Evolutionary conservation across 2,113 vertebrate species (phyloP).

Genomic region (Shinisaurus crocodilurus): DNA sequence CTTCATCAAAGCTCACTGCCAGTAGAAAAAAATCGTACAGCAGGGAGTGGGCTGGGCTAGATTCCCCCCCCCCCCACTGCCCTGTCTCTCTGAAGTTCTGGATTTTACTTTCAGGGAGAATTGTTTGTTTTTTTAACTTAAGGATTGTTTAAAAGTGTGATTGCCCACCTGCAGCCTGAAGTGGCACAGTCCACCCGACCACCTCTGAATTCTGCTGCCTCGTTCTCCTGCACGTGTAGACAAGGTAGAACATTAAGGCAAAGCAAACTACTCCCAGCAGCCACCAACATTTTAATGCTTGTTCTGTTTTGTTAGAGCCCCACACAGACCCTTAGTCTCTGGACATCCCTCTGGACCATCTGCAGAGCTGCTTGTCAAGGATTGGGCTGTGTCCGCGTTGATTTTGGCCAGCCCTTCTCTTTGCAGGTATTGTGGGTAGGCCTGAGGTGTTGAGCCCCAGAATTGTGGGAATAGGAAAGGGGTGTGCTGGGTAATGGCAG

Average conservation of each 20-base stretch:
- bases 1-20: neutral
- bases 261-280: accelerated
- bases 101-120: neutral
- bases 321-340: constrained; percentile 21
- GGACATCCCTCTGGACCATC: constrained; percentile 31
- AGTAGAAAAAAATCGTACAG: neutral
- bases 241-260: neutral
- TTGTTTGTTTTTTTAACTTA: neutral
- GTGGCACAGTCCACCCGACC: neutral
- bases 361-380: constrained; percentile 38
- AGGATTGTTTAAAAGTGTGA: neutral
- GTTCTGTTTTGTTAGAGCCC: constrained; percentile 6
- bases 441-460: neutral
- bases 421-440: constrained; percentile 76
- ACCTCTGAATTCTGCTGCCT: neutral
- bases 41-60: neutral
- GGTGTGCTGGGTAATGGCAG: neutral
- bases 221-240: neutral
- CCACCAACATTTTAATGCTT: accelerated
- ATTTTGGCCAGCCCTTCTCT: constrained; percentile 90
- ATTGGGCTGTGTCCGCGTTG: constrained; percentile 79
- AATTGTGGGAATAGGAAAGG: neutral
- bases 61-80: no score
- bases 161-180: neutral
- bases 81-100: neutral